A percentile compares a stretch with the other conserved stretches of the same genome.
phyloP scores from a whole-genome alignment of 2,113 vertebrate genomes.

The Orthochromis indermauri region DNA sequence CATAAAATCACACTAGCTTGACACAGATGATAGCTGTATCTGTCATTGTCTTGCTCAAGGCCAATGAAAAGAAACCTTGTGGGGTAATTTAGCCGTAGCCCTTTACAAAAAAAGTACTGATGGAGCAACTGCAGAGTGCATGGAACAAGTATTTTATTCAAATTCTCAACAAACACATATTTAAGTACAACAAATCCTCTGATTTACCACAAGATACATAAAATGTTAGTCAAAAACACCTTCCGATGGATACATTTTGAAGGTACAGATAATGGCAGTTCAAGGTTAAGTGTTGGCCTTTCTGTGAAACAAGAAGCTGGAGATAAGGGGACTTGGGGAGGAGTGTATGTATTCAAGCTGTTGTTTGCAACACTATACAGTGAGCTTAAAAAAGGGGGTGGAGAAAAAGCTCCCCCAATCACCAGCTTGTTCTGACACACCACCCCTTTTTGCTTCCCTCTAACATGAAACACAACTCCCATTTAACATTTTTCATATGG shows the following conservation, averaged over 20 bases:
- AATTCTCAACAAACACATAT: not conserved
- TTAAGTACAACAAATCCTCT: not conserved
- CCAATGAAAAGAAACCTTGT: not conserved
- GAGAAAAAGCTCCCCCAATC: constrained; percentile 40
- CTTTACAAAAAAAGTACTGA: not conserved
- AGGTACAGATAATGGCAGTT: not conserved
- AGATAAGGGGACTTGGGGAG: not conserved
- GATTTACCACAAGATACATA: not conserved
- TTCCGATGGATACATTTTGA: not conserved
- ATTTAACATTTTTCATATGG: constrained; percentile 31
- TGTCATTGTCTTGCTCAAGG: not conserved
- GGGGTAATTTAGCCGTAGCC: not conserved
- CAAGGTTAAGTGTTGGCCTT: not conserved
- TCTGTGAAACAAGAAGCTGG: not conserved
- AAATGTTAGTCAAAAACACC: not conserved
- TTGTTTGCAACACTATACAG: not conserved
- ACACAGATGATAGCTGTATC: not conserved
- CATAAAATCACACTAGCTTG: not conserved
- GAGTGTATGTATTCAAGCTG: not conserved
- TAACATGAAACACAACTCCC: not conserved
- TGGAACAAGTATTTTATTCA: not conserved
- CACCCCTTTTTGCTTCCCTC: not conserved
- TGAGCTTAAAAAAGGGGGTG: constrained; percentile 6
- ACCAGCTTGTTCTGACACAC: not conserved
- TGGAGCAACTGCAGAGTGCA: not conserved